phyloP scores from a whole-genome alignment of 92 coral and sea anemone species.

The Heliopora coerulea region DNA sequence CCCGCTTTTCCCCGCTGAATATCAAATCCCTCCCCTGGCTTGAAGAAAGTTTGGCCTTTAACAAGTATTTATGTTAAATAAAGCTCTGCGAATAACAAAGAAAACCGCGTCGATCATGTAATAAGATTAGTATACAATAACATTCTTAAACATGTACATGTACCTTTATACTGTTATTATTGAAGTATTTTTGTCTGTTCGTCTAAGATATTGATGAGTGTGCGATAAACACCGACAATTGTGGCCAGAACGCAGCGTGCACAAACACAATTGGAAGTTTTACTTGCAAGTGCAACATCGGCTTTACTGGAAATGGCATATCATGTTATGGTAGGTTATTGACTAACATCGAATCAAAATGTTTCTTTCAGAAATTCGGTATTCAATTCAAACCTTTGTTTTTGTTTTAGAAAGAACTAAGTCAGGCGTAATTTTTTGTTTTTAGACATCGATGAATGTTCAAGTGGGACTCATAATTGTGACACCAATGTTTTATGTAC shows the following conservation, averaged over 20 bases:
- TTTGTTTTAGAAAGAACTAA: too few species aligned
- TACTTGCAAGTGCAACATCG: background rate
- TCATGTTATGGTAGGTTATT: slow-evolving; percentile 7
- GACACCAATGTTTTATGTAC: background rate
- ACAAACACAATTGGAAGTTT: slow-evolving; percentile 4
- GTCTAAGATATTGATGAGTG: slow-evolving; percentile 23
- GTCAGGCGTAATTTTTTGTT: background rate
- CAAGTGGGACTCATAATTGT: slow-evolving; percentile 8
- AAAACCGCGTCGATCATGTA: too few species aligned
- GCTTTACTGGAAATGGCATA: slow-evolving; percentile 20
- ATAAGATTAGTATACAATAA: too few species aligned
- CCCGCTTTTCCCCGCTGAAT: too few species aligned
- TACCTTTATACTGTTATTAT: too few species aligned
- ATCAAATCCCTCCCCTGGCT: too few species aligned
- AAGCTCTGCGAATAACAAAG: too few species aligned
- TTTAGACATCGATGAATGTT: slow-evolving; percentile 32
- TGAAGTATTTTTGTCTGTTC: background rate
- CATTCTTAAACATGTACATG: too few species aligned
- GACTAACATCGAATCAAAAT: background rate
- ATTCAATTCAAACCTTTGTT: too few species aligned
- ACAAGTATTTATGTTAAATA: too few species aligned
- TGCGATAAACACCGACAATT: background rate
- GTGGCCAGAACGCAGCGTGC: slow-evolving; percentile 6
- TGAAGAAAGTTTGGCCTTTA: too few species aligned
- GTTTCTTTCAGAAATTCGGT: too few species aligned